phyloP scores from a whole-genome alignment of 2,888 invertebrate species.

The Amphipyra tragopoginis region DNA sequence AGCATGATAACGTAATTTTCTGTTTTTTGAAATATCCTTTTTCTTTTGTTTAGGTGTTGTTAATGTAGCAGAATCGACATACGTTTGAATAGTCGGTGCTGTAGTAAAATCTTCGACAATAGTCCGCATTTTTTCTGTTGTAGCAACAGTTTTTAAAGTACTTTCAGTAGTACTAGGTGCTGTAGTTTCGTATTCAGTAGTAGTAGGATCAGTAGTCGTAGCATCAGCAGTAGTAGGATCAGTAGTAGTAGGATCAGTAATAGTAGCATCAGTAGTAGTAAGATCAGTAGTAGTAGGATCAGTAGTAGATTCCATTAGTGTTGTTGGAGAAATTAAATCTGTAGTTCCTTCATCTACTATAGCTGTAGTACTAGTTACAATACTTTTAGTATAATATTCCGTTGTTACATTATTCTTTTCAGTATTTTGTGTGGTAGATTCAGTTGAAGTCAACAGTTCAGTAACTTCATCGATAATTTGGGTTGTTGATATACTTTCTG shows the following conservation, averaged over 20 bases:
- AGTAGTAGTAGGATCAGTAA: no score
- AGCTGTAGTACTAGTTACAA: conserved; percentile 2
- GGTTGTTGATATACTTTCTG: conserved; percentile 1
- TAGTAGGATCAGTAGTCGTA: no score
- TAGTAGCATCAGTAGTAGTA: no score
- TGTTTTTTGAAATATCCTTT: no score
- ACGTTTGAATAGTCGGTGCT: background rate
- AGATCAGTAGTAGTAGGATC: no score
- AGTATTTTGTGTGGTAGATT: background rate
- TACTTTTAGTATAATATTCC: background rate
- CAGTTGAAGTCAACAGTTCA: background rate
- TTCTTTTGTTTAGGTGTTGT: no score
- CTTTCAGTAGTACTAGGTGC: background rate
- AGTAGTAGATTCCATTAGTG: no score
- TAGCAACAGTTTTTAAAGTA: background rate
- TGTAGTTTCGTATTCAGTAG: no score
- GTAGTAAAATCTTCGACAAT: conserved; percentile 24
- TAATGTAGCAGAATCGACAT: no score
- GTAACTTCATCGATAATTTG: background rate
- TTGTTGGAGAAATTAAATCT: background rate
- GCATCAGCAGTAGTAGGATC: no score
- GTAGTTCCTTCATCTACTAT: conserved; percentile 10
- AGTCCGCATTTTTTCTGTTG: conserved; percentile 2
- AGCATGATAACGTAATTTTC: no score
- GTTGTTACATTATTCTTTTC: background rate